Conservation (phyloP, 2,797 vertebrate species). For the Etheostoma perlongum region DNA sequence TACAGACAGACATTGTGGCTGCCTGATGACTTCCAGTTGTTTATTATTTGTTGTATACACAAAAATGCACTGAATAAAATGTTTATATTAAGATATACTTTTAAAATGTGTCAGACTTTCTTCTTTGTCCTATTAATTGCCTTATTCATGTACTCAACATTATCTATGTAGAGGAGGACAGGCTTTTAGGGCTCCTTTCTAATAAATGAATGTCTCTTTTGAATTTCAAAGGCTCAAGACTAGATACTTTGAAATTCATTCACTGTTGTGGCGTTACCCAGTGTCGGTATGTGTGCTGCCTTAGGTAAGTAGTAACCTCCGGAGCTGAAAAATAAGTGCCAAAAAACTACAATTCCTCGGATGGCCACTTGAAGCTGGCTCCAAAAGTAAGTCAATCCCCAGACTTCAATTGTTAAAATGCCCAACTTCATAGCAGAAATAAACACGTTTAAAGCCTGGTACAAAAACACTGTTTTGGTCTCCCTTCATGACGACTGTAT, state of each 20-base stretch:
- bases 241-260: constrained; percentile 25
- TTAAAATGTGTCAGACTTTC: constrained; percentile 86
- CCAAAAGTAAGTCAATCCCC: too few relatives aligned
- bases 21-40: constrained; percentile 92
- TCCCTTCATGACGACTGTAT: too few relatives aligned
- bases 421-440: too few relatives aligned
- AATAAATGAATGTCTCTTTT: constrained; percentile 61
- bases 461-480: too few relatives aligned
- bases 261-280: not conserved
- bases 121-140: constrained; percentile 52
- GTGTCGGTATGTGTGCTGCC: not conserved
- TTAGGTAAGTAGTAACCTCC: not conserved
- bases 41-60: constrained; percentile 99
- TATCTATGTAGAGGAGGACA: constrained; percentile 3
- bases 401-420: too few relatives aligned
- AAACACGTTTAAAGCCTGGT: too few relatives aligned
- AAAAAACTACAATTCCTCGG: too few relatives aligned
- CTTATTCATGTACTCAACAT: not conserved
- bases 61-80: constrained; percentile 98
- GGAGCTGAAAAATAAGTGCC: too few relatives aligned
- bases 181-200: constrained; percentile 21
- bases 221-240: constrained; percentile 19
- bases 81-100: constrained; percentile 98
- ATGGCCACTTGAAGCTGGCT: too few relatives aligned
- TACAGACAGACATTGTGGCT: constrained; percentile 85